Evolutionary conservation across 2,797 vertebrate species (phyloP).

Genomic region (Pantherophis vulpinus): DNA sequence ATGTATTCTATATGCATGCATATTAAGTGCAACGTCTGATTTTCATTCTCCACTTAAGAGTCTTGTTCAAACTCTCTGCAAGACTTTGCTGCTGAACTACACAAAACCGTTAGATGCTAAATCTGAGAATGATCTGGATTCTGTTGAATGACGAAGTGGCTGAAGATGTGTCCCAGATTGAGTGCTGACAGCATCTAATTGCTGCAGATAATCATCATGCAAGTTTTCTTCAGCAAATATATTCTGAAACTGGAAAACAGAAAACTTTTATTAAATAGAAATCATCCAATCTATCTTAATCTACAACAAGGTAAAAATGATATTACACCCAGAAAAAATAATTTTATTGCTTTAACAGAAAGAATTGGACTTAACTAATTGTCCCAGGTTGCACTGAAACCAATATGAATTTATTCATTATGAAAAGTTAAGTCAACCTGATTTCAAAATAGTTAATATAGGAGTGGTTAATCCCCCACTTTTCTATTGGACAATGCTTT

Average conservation of each 20-base stretch:
- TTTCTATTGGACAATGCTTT: not conserved
- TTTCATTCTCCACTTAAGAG: constrained; percentile 43
- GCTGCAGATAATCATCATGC: constrained; percentile 67
- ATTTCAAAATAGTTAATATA: not conserved
- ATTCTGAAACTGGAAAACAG: constrained; percentile 73
- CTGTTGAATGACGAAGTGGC: constrained; percentile 67
- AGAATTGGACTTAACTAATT: not conserved
- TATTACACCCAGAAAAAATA: not conserved
- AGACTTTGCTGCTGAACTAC: constrained; percentile 59
- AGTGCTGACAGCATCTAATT: constrained; percentile 62
- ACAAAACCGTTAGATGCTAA: constrained; percentile 74
- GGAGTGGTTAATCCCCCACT: not conserved
- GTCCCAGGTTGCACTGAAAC: not conserved
- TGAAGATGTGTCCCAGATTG: constrained; percentile 64
- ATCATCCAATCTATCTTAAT: constrained; percentile 13
- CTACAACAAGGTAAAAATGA: not conserved
- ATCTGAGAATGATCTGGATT: constrained; percentile 72
- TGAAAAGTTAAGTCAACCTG: not conserved
- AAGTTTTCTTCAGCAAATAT: constrained; percentile 65
- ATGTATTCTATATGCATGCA: constrained; percentile 48
- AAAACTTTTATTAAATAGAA: constrained; percentile 44
- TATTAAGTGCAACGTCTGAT: constrained; percentile 58
- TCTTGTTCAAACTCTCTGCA: constrained; percentile 46
- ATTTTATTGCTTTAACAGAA: not conserved
- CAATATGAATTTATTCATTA: not conserved